Base-by-base conservation (phyloP, 2,888 invertebrate species). In the Metalampra italica region DNA sequence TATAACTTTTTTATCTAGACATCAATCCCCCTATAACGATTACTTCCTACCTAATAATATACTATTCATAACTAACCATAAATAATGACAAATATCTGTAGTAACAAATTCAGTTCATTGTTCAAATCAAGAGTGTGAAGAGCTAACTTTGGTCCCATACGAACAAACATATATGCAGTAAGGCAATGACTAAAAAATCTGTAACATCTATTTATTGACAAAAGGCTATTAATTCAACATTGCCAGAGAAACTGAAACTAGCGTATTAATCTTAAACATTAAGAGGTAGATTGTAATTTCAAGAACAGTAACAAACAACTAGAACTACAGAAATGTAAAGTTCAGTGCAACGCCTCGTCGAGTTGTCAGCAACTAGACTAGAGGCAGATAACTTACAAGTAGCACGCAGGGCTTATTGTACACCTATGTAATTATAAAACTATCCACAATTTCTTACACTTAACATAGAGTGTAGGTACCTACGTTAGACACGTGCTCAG, bases 221-320 rank as follows among this genome's bases (percentile, higher is more conserved):
- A 45, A 45, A 13, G 29, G 15, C 34, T 60, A 57, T 62, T 60
- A 54, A 50, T 59, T 59, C 57, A 56, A 62, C 57, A 60, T 61
- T 57, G 62, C 64, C 66, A 66, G 64, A 63, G 70, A 75, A 72
- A 69, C 62, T 64, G 70, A 75, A 74, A 54, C 62, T 55, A 59
- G 55, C 63, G 67, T 67, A 84, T 82, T 88, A 86, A 64, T 67
- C 85, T 82, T 88, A 86, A 64, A 78, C 63, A 79, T 78, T 74
- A 85, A 85, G 89, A 89, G 88, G 88, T 89, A 89, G 88, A 83
- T 88, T 79, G 80, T 82, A 85, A 87, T 86, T 86, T 83, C 81
- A 80, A 82, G 78, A 82, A 75, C 75, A 66, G 59, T 75, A 71
- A 69, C 61, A 75, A 71, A 69, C 61, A 75, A 75, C 75, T 81